Percentiles rank a stretch among this genome's conserved stretches.
These are phyloP conservation scores for Cheilosia pagana DNA, from an alignment of 2,888 invertebrate genomes.

Conservation along the genomic window DNA sequence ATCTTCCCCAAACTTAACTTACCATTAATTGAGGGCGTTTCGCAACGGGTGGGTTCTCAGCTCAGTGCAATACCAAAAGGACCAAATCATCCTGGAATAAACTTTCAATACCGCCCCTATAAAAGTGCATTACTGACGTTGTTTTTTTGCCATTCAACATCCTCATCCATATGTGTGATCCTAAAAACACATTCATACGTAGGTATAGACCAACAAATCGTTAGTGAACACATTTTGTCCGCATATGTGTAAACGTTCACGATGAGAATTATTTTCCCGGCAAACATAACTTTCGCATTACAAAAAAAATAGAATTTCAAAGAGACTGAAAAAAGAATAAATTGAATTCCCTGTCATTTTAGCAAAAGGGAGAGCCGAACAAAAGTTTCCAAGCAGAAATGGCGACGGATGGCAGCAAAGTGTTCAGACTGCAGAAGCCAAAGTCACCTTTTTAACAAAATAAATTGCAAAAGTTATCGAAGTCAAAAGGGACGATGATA, in stretches of 20 bases:
- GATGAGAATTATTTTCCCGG: constrained; percentile 18
- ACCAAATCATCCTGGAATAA: constrained; percentile 10
- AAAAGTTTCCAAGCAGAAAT: constrained; percentile 34
- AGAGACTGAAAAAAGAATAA: constrained; percentile 5
- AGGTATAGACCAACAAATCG: constrained; percentile 19
- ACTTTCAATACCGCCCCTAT: background rate
- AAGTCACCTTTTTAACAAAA: constrained; percentile 21
- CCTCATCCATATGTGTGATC: background rate
- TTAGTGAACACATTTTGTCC: background rate
- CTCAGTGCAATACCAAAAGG: constrained; percentile 7
- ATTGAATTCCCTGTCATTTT: constrained; percentile 40
- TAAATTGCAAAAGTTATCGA: constrained; percentile 43
- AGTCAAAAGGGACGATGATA: constrained; percentile 4
- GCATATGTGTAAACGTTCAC: background rate
- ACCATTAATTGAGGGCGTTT: constrained; percentile 41
- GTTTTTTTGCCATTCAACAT: background rate
- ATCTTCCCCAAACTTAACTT: constrained; percentile 30
- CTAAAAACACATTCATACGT: constrained; percentile 3
- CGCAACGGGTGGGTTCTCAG: constrained; percentile 14
- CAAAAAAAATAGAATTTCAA: background rate
- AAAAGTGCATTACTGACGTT: constrained; percentile 25
- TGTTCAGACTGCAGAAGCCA: background rate
- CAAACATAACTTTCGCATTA: constrained; percentile 37
- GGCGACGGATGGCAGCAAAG: background rate
- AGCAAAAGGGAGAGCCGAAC: constrained; percentile 24